Base-by-base conservation (phyloP, 1,140 invertebrate species). In the Ridgeia piscesae region DNA sequence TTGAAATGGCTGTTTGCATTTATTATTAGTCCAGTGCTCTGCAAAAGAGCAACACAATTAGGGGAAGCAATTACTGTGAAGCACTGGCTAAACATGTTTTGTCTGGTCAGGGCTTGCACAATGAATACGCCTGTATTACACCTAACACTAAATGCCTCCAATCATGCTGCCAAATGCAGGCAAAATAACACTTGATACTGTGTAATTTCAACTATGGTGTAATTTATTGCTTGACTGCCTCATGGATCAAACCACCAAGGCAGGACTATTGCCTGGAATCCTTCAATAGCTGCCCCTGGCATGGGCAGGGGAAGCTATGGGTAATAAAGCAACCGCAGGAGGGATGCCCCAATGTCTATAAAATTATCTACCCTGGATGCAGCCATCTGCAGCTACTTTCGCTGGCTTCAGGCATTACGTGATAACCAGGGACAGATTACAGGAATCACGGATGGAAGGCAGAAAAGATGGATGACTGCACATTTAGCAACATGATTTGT, bases 401-500 rank as follows among this genome's bases (percentile, higher is more conserved):
- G 11, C 2, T 8, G 58, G 58, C 58, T 77, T 9, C 58, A 77
- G 27, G 58, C 58, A 77, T 50, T 50, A 50, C 48, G 21, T 50
- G 8, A 50, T 17, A 77, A 77, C 58, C 27, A 31, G 58, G 58
- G 58, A 77, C 8, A 77, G 58, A 77, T 77, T 6, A 77, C 17
- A 77, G 17, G 58, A 21, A 77, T 77, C 58, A 77, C 27, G 58
- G 58, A 77, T 77, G 58, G 58, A 77, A 31, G 14, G 27, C 27
- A 14, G 58, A 9, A 77, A 9, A 77, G 58, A 77, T 77, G 58
- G 58, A 77, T 77, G 58, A 31, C 58, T 14, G 27, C 58, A 77
- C 58, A 77, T 77, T 77, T 77, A 77, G 58, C 58, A 77, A 77
- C 58, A 77, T 77, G 58, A 77, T 77, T 77, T 77, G 58, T 77